Base-by-base conservation (phyloP, 1,140 invertebrate genomes). In the Batillaria attramentaria region DNA sequence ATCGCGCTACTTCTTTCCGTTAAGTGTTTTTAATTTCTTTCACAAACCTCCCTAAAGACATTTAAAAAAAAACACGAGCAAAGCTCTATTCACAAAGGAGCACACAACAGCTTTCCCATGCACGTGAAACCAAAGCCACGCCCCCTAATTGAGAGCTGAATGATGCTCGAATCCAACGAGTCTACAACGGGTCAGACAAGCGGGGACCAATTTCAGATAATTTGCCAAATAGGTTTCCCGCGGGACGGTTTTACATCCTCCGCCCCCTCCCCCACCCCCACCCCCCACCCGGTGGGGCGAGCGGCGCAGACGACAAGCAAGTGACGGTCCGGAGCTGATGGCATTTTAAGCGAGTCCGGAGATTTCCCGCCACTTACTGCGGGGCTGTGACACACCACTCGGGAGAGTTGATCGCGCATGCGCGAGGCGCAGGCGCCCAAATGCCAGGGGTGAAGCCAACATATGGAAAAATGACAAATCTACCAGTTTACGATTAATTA, bases 401-500 rank as follows among this genome's bases (percentile, higher is more conserved):
- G 66, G 65, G 68, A 78, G 31, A 42, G 10, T 57, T 5, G 42
- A 13, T 24, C 33, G 42, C 20, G 5, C 43, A 50, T 24, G 37
- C 46, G 43, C 10, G 31, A 20, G 5, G 31, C 46, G 41, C 76
- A 65, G n/a, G 16, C 18, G 42, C 33, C 8, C 8, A 79, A 79
- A 79, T 79, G 74, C 74, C 74, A 80, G 50, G 74, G 73, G 79
- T 80, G 66, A 80, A n/a, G 69, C 35, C 43, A 50, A 76, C 79
- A 80, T 80, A 75, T 68, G 60, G 72, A 80, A 80, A 50, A 72
- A 80, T 76, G 79, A 77, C 66, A 57, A 80, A 80, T 80, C 60
- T 77, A 77, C 79, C 74, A 76, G 79, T 72, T 77, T 80, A 77
- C 74, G 50, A 80, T 80, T 80, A 80, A 80, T 80, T 80, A 80